phyloP scores from a whole-genome alignment of 2,797 vertebrate genomes.

The Danio tinwini region DNA sequence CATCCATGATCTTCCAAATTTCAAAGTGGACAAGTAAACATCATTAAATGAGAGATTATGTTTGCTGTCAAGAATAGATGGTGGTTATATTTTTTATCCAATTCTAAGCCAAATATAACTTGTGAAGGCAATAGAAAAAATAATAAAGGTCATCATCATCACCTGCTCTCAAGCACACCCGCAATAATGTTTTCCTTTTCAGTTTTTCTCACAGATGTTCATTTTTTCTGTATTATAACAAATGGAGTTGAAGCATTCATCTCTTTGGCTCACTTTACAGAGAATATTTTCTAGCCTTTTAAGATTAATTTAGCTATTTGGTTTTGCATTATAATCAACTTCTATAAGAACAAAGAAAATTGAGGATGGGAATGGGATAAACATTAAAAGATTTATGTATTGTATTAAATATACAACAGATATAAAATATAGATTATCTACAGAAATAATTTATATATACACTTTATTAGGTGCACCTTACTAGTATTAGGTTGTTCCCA shows the following conservation, averaged over 20 bases:
- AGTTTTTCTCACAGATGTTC: not conserved
- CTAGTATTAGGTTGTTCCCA: no score
- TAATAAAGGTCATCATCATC: not conserved
- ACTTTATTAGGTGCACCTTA: no score
- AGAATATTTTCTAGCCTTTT: not conserved
- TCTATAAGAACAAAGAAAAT: no score
- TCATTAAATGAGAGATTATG: not conserved
- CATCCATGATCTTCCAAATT: not conserved
- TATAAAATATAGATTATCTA: no score
- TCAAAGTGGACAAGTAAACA: conserved; percentile 2
- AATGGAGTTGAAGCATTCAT: not conserved
- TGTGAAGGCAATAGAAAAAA: not conserved
- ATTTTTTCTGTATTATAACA: not conserved
- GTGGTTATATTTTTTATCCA: not conserved
- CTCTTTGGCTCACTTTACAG: not conserved
- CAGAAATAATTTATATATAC: no score
- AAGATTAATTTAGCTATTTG: no score
- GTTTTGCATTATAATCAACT: no score
- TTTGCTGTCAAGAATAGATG: conserved; percentile 16
- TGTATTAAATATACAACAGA: no score
- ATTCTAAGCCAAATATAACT: not conserved
- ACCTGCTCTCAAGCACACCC: not conserved
- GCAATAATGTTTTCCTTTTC: not conserved
- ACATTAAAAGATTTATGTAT: no score
- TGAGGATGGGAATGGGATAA: no score